Percentiles rank a stretch among this genome's conserved stretches.
Evolutionary conservation across 1,140 invertebrate genomes (phyloP).

Genomic region (Leptopilina clavipes): DNA sequence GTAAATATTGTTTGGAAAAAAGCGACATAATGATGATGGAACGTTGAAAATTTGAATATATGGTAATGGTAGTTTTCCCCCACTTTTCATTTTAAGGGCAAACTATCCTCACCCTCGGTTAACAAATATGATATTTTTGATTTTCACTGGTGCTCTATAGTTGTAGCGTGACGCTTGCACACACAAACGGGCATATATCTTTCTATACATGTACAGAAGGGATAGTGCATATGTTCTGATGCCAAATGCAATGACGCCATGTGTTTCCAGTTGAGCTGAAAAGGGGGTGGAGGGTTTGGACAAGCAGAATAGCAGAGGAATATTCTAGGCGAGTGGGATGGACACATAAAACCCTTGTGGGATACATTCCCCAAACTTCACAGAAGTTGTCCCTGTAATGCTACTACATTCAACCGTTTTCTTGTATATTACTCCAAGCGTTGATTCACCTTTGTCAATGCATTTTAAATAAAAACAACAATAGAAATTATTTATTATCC

Average conservation of each 20-base stretch:
- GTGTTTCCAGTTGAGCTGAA: conserved; percentile 70
- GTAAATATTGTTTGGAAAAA: background rate
- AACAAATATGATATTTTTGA: conserved; percentile 45
- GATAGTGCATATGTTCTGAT: conserved; percentile 65
- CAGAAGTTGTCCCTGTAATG: conserved; percentile 23
- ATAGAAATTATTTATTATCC: background rate
- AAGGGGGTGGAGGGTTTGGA: conserved; percentile 45
- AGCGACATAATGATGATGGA: background rate
- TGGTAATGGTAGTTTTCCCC: background rate
- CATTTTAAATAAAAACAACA: background rate
- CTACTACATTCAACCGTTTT: conserved; percentile 7
- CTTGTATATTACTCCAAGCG: background rate
- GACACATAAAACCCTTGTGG: conserved; percentile 34
- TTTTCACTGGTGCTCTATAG: conserved; percentile 42
- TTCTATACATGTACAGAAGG: conserved; percentile 36
- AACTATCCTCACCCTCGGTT: background rate
- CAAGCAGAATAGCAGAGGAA: conserved; percentile 46
- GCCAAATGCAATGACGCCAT: conserved; percentile 67
- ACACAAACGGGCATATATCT: conserved; percentile 36
- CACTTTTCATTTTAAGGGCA: background rate
- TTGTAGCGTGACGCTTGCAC: conserved; percentile 48
- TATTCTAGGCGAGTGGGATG: conserved; percentile 33
- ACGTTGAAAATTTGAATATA: conserved; percentile 17
- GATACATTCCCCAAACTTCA: conserved; percentile 36
- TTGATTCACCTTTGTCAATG: background rate